Conservation (phyloP, 2,888 invertebrate species). For the Lasioglossum pauxillum region DNA sequence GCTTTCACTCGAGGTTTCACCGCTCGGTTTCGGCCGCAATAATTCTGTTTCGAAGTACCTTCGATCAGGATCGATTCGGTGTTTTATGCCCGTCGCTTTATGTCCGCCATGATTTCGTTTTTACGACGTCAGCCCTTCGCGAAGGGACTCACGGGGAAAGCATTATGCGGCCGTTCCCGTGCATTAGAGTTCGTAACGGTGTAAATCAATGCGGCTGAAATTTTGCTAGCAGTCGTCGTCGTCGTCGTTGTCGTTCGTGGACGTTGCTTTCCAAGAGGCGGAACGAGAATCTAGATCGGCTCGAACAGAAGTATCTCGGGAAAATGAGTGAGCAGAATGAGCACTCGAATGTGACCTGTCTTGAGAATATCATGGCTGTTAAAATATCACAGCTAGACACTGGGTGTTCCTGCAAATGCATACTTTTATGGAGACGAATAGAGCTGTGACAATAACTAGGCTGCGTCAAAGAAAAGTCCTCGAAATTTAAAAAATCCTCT, state of each 20-base stretch:
- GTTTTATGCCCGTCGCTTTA: conserved; percentile 30
- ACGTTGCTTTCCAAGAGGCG: neutral
- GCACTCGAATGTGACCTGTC: neutral
- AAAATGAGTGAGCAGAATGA: neutral
- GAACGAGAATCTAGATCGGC: neutral
- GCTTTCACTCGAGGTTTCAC: neutral
- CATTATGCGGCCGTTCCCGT: neutral
- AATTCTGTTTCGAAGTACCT: conserved; percentile 28
- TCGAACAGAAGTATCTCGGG: neutral
- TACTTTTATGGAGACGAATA: too few relatives aligned
- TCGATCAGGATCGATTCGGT: conserved; percentile 33
- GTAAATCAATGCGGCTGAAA: conserved; percentile 23
- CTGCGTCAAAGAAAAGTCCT: too few relatives aligned
- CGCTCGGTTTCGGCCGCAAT: conserved; percentile 11
- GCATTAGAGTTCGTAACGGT: conserved; percentile 2
- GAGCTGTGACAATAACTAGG: too few relatives aligned
- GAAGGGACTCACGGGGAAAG: neutral
- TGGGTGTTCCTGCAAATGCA: too few relatives aligned
- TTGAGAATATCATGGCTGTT: neutral
- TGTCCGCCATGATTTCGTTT: conserved; percentile 29
- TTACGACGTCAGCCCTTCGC: conserved; percentile 18
- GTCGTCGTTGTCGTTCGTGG: neutral
- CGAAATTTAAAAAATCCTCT: too few relatives aligned
- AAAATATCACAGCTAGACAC: too few relatives aligned
- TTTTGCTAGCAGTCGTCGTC: neutral